These are phyloP conservation scores for Plutella xylostella DNA, from an alignment of 2,888 invertebrate genomes.

Conservation along the genomic window DNA sequence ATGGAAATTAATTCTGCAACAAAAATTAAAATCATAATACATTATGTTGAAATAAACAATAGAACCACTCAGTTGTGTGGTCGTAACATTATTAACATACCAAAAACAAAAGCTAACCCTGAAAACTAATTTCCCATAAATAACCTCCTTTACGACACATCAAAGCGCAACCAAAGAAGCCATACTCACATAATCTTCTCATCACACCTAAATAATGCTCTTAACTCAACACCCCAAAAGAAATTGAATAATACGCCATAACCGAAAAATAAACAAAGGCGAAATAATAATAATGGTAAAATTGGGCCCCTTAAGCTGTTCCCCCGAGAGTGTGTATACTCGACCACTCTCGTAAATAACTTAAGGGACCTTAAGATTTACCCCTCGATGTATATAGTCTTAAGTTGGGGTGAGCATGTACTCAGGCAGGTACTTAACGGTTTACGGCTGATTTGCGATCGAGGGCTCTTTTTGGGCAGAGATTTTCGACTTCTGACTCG, in stretches of 20 bases:
- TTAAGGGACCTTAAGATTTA: constrained; percentile 12
- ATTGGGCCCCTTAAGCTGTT: constrained; percentile 3
- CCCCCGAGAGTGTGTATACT: constrained; percentile 2
- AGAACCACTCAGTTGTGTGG: too few species aligned
- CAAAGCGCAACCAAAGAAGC: not conserved
- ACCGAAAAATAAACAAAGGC: not conserved
- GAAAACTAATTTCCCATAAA: too few species aligned
- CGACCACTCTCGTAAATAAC: constrained; percentile 11
- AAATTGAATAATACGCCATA: constrained; percentile 3
- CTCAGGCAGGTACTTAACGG: constrained; percentile 35
- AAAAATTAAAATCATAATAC: too few species aligned
- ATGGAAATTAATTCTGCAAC: too few species aligned
- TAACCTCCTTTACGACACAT: too few species aligned
- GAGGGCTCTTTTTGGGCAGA: constrained; percentile 17
- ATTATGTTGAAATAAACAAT: too few species aligned
- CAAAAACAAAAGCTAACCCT: not conserved
- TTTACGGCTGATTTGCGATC: constrained; percentile 31
- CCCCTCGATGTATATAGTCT: constrained; percentile 22
- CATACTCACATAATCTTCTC: constrained; percentile 1
- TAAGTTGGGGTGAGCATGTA: constrained; percentile 26
- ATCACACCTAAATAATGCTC: not conserved
- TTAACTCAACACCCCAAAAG: not conserved
- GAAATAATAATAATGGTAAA: not conserved
- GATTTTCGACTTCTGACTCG: not conserved
- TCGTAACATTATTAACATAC: not conserved